Evolutionary conservation across 1,140 invertebrate species (phyloP), one percentile per base, ranked within the genome.

Genomic region (Drosophila melanica): DNA sequence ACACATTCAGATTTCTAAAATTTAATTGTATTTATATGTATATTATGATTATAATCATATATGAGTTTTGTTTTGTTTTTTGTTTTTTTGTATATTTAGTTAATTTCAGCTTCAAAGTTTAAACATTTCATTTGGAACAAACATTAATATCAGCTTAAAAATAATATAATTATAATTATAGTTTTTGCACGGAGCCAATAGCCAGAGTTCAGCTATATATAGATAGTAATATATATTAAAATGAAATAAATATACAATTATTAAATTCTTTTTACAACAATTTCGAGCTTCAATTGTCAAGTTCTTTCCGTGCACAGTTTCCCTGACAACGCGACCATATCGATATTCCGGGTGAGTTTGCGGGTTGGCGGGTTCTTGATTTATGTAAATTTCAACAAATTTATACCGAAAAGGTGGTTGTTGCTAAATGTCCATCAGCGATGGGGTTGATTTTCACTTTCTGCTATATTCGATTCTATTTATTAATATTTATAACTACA

Each of bases 1-100:
- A 67, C 79, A 84, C 77, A 84, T 80, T 70, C 57, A 84, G 77
- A 84, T 79, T 48, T 82, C 59, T 82, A 82, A 82, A 62, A 73
- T 66, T 77, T 55, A 81, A 71, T 50, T 77, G 72, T 81, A 18
- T 55, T 35, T 47, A 62, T 67, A 47, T 68, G 54, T 65, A 7
- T 59, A 75, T 41, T 44, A 50, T 79, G 37, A 48, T 23, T 69
- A 57, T 47, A 41, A 39, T 37, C 42, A 20, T 67, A 68, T 35
- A 53, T 53, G 33, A n/a, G n/a, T n/a, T n/a, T n/a, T n/a, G n/a
- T n/a, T n/a, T n/a, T n/a, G n/a, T n/a, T 53, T 11, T 16, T 53
- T 53, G 42, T 44, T 48, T 18, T 45, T 37, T 12, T 62, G 18
- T 62, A 62, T 27, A 37, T 62, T 63, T 63, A 10, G 35, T 35